phyloP scores from a whole-genome alignment of 2,113 vertebrate genomes.

The Petaurus breviceps region DNA sequence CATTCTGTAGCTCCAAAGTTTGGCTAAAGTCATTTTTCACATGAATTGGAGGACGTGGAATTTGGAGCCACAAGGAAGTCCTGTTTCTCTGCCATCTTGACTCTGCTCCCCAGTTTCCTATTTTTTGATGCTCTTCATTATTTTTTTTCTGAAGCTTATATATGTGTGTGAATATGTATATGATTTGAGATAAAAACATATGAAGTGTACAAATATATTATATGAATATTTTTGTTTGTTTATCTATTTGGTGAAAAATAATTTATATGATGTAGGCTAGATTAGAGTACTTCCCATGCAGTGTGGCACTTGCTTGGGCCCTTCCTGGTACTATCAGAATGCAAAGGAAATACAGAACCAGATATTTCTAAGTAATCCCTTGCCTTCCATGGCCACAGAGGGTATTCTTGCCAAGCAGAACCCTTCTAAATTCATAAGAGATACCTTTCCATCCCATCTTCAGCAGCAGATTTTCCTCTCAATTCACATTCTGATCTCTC shows the following conservation, averaged over 20 bases:
- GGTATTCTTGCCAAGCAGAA: not conserved
- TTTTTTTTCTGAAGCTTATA: not conserved
- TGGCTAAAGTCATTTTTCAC: no score
- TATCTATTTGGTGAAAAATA: not conserved
- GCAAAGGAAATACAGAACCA: no score
- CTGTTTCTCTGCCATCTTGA: no score
- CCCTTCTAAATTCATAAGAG: no score
- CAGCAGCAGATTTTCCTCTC: no score
- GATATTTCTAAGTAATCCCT: not conserved
- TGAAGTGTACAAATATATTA: not conserved
- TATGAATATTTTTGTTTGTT: not conserved
- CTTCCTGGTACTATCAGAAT: not conserved
- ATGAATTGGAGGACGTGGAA: no score
- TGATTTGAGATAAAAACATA: not conserved
- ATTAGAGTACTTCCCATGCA: not conserved
- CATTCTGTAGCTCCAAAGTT: no score
- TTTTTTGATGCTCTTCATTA: not conserved
- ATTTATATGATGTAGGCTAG: not conserved
- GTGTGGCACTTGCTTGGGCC: not conserved
- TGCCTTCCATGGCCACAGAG: not conserved
- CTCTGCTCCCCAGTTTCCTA: no score
- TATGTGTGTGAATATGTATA: not conserved
- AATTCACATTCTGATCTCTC: no score
- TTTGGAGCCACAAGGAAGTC: no score
- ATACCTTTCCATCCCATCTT: no score